Percentiles rank a stretch among this genome's conserved stretches.
Evolutionary conservation across 2,888 invertebrate genomes (phyloP).

Genomic region (Magallana nippona): DNA sequence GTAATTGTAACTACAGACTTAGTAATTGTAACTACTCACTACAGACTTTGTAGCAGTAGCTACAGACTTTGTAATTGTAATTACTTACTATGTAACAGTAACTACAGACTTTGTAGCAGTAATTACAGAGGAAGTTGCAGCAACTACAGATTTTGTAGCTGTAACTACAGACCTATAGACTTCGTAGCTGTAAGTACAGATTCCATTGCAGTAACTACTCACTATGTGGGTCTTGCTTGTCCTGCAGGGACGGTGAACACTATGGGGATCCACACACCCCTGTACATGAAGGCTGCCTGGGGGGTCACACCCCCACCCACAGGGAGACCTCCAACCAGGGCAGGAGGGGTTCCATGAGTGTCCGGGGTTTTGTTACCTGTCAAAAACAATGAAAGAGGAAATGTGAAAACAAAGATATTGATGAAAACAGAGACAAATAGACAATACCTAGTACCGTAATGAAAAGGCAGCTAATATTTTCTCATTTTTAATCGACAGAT

Average conservation of each 20-base stretch:
- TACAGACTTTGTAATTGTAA: no score
- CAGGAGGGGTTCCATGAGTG: conserved; percentile 84
- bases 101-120: no score
- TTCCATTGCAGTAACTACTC: conserved; percentile 80
- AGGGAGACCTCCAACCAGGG: conserved; percentile 85
- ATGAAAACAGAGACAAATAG: background rate
- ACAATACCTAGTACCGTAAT: background rate
- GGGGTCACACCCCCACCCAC: conserved; percentile 90
- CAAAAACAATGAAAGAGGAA: conserved; percentile 18
- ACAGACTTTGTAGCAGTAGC: no score
- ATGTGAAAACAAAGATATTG: background rate
- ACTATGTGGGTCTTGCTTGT: conserved; percentile 94
- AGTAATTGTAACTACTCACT: no score
- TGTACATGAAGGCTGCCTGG: conserved; percentile 94
- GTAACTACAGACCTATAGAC: no score
- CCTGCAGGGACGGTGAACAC: conserved; percentile 91
- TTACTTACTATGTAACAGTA: no score
- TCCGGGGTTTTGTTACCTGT: conserved; percentile 72
- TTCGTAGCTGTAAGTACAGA: no score
- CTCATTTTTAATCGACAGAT: background rate
- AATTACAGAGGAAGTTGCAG: no score
- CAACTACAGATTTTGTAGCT: no score
- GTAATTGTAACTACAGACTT: no score
- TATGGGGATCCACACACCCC: conserved; percentile 95
- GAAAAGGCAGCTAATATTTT: background rate